A percentile compares a stretch with the other conserved stretches of the same genome.
These are phyloP conservation scores for Oryzaephilus surinamensis DNA, from an alignment of 1,140 invertebrate genomes.

Conservation along the genomic window DNA sequence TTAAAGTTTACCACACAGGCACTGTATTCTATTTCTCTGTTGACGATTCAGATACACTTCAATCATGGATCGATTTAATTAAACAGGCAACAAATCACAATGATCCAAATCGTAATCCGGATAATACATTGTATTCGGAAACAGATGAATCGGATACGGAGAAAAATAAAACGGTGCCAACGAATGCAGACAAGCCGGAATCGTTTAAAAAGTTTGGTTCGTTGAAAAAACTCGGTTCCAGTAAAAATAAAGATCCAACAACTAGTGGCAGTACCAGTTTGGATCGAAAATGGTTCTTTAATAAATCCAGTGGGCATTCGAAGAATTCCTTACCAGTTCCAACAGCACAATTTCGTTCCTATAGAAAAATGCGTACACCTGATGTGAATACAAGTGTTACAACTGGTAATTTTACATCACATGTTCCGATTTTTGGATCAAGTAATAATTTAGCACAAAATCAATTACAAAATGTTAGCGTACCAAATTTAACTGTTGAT, in stretches of 20 bases:
- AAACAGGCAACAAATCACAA: constrained; percentile 53
- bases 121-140: constrained; percentile 61
- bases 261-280: constrained; percentile 47
- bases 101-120: constrained; percentile 31
- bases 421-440: constrained; percentile 28
- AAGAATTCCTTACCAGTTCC: constrained; percentile 55
- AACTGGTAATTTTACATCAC: constrained; percentile 34
- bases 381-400: constrained; percentile 22
- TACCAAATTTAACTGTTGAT: constrained; percentile 26
- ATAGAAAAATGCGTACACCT: constrained; percentile 46
- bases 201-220: constrained; percentile 56
- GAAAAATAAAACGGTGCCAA: constrained; percentile 26
- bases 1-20: constrained; percentile 82
- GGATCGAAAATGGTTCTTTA: constrained; percentile 60
- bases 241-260: constrained; percentile 15
- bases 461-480: constrained; percentile 26
- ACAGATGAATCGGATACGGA: constrained; percentile 68
- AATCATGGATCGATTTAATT: constrained; percentile 61
- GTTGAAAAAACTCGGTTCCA: constrained; percentile 38
- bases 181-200: constrained; percentile 36
- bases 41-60: constrained; percentile 62
- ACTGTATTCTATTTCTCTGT: constrained; percentile 85
- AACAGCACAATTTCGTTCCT: constrained; percentile 66
- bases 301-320: constrained; percentile 32
- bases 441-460: constrained; percentile 19